Evolutionary conservation across 2,113 vertebrate species (phyloP).

Genomic region (Carollia perspicillata): DNA sequence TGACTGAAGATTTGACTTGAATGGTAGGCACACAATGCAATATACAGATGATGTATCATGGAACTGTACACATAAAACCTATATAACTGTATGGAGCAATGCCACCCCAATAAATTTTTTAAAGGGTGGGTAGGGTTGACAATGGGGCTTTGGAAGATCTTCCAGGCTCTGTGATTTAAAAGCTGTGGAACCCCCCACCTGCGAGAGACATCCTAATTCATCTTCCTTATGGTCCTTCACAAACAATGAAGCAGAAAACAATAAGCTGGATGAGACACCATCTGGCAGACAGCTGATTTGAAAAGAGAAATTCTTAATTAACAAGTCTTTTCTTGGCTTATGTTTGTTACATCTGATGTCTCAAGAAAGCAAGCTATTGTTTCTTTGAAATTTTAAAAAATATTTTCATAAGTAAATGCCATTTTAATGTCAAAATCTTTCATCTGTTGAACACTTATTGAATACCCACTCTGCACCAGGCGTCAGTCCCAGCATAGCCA

Average conservation of each 20-base stretch:
- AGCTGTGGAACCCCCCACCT: background rate
- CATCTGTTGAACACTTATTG: background rate
- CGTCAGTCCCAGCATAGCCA: background rate
- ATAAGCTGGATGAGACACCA: background rate
- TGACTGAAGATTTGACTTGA: background rate
- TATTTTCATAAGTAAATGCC: background rate
- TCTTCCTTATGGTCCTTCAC: background rate
- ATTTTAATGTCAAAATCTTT: background rate
- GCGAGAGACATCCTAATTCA: background rate
- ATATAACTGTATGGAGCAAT: too few relatives aligned
- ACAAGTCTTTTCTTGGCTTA: background rate
- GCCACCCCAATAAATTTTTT: background rate
- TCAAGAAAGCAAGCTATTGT: background rate
- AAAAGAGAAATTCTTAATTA: slow-evolving; percentile 41
- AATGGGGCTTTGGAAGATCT: background rate
- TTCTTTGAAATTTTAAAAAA: background rate
- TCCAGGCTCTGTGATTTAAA: background rate
- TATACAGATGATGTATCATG: too few relatives aligned
- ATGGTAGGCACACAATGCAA: background rate
- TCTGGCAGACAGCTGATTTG: background rate
- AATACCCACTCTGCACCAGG: background rate
- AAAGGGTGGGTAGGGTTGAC: background rate
- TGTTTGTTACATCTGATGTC: background rate
- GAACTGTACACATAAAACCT: too few relatives aligned
- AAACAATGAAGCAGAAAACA: background rate